These are phyloP conservation scores for Spea multiplicata DNA, from an alignment of 2,113 vertebrate species.

Conservation along the genomic window DNA sequence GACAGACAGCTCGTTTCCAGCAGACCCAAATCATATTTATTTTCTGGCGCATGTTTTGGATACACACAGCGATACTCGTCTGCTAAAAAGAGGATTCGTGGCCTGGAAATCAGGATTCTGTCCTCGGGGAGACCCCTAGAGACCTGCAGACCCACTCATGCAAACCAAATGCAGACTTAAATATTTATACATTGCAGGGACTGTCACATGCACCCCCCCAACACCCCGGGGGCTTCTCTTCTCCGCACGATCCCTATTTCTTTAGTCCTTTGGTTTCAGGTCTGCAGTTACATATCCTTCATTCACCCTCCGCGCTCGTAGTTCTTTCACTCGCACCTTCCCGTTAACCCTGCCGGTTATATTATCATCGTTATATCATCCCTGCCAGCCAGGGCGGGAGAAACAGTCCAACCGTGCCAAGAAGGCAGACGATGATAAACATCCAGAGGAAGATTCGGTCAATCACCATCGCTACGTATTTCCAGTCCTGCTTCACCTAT, in stretches of 20 bases:
- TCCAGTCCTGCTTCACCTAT: constrained; percentile 98
- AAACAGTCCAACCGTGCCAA: constrained; percentile 94
- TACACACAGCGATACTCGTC: neutral
- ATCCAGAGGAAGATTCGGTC: constrained; percentile 98
- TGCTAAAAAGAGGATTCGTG: constrained; percentile 17
- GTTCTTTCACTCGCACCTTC: neutral
- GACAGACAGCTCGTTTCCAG: no score
- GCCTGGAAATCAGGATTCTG: neutral
- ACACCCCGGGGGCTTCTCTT: neutral
- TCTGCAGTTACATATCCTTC: neutral
- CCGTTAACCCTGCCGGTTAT: constrained; percentile 15
- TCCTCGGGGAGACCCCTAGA: constrained; percentile 10
- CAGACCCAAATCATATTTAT: constrained; percentile 26
- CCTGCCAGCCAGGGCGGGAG: constrained; percentile 95
- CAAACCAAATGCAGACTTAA: constrained; percentile 20
- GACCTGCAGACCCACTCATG: constrained; percentile 26
- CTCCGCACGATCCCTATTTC: neutral
- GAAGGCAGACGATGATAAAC: constrained; percentile 91
- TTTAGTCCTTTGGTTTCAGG: neutral
- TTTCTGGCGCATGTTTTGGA: neutral
- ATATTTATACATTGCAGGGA: constrained; percentile 34
- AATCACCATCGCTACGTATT: constrained; percentile 97
- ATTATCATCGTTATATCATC: constrained; percentile 71
- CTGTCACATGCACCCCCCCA: constrained; percentile 8
- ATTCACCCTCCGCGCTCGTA: neutral